These are phyloP conservation scores for Pagetopsis macropterus DNA, from an alignment of 2,797 vertebrate species.

Conservation along the genomic window DNA sequence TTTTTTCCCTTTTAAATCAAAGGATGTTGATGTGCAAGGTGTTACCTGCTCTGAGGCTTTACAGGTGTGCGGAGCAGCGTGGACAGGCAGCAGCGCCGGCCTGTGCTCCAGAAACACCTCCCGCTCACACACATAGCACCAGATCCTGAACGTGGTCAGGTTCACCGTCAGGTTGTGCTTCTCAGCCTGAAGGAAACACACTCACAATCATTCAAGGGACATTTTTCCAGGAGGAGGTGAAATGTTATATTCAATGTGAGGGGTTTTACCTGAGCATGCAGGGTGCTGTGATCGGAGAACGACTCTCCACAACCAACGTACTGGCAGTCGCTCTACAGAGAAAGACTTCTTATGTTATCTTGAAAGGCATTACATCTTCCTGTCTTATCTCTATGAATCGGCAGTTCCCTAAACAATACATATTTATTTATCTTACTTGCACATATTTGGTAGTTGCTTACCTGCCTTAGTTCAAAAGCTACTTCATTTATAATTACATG, in stretches of 20 bases:
- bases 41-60: conserved; percentile 86
- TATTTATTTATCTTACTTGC: no score
- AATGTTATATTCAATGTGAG: not conserved
- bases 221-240: not conserved
- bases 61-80: conserved; percentile 69
- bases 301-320: conserved; percentile 98
- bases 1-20: conserved; percentile 5
- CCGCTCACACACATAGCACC: conserved; percentile 96
- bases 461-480: not conserved
- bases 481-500: conserved; percentile 19
- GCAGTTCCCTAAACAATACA: no score
- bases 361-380: not conserved
- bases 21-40: not conserved
- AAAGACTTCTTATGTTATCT: not conserved
- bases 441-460: not conserved
- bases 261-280: conserved; percentile 92
- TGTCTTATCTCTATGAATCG: not conserved
- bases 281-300: conserved; percentile 95
- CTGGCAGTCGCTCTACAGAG: conserved; percentile 88
- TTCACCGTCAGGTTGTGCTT: conserved; percentile 98
- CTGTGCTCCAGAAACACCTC: conserved; percentile 94
- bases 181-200: conserved; percentile 81
- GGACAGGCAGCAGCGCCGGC: conserved; percentile 67
- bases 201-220: not conserved
- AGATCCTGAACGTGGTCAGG: conserved; percentile 95